Evolutionary conservation across 2,888 invertebrate genomes (phyloP).

Genomic region (Ophion slaviceki): DNA sequence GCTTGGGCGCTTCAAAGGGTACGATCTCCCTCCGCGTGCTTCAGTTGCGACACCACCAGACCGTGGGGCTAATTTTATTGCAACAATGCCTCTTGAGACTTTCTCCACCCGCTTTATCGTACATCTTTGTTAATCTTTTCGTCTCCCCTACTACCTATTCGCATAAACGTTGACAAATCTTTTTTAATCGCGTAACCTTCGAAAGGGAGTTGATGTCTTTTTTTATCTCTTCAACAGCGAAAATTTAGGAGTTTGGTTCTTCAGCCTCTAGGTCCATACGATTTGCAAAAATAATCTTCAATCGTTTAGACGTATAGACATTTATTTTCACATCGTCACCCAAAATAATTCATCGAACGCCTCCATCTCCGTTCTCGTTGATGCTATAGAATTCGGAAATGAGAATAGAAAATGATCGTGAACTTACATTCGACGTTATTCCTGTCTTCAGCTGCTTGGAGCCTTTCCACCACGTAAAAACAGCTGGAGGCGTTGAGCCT

Average conservation of each 20-base stretch:
- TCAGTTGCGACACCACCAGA: conserved; percentile 19
- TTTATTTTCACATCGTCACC: background rate
- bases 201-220: background rate
- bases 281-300: background rate
- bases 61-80: conserved; percentile 59
- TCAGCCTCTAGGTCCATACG: background rate
- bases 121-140: conserved; percentile 16
- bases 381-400: conserved; percentile 1
- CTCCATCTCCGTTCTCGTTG: conserved; percentile 1
- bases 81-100: conserved; percentile 53
- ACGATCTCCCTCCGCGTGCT: background rate
- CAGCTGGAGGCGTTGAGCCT: conserved; percentile 93
- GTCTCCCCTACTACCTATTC: conserved; percentile 28
- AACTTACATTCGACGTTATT: conserved; percentile 91
- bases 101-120: conserved; percentile 9
- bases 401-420: background rate
- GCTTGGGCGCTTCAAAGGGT: conserved; percentile 33
- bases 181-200: conserved; percentile 57
- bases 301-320: no score
- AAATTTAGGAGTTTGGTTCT: background rate
- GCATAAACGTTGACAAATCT: conserved; percentile 65
- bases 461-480: conserved; percentile 96
- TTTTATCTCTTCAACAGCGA: background rate
- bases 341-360: background rate
- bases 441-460: conserved; percentile 92